A percentile compares a stretch with the other conserved stretches of the same genome.
phyloP scores from a whole-genome alignment of 2,113 vertebrate genomes.

The Dinomys branickii region DNA sequence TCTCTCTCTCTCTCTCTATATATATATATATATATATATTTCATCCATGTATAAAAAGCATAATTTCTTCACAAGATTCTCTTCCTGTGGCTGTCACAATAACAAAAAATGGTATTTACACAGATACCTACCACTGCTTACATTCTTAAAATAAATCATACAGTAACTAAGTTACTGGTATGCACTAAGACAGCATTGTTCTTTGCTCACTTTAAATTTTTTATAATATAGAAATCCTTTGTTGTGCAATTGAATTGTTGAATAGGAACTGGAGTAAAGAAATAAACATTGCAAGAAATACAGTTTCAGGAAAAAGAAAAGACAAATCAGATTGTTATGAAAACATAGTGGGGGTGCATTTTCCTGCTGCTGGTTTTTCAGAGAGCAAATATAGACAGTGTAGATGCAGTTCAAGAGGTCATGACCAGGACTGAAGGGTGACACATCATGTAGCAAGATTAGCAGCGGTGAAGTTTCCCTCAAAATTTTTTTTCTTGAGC shows the following conservation, averaged over 20 bases:
- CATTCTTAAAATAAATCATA: neutral
- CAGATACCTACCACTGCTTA: neutral
- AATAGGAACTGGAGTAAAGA: neutral
- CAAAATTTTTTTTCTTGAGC: neutral
- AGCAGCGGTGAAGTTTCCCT: neutral
- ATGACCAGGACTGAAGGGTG: neutral
- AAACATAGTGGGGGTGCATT: neutral
- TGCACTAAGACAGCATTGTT: neutral
- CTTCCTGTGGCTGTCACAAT: neutral
- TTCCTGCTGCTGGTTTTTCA: neutral
- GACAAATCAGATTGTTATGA: neutral
- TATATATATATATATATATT: no score
- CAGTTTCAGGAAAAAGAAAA: neutral
- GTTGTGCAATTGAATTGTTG: neutral
- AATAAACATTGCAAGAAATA: neutral
- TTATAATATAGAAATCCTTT: neutral
- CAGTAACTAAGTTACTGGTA: no score
- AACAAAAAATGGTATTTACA: neutral
- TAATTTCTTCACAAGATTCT: neutral
- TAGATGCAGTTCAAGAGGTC: neutral
- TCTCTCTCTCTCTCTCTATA: no score
- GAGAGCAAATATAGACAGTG: neutral
- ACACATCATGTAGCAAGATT: neutral
- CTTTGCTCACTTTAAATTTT: neutral
- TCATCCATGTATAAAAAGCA: no score